Evolutionary conservation across 2,888 invertebrate genomes (phyloP), one percentile per base, ranked within the genome.

Genomic region (Cataglyphis albicans): DNA sequence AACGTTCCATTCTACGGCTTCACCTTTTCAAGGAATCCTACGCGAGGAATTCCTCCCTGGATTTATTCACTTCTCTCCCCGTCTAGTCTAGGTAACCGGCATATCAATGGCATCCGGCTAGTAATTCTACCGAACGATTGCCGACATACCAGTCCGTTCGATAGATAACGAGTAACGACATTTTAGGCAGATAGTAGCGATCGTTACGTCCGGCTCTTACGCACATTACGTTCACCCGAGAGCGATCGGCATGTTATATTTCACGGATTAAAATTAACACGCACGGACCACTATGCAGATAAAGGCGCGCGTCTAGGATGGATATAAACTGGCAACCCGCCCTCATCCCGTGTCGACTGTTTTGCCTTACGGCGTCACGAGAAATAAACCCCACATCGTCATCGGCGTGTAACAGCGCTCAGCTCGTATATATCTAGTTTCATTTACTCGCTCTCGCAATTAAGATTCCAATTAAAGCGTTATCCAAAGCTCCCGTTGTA

Each of bases 391-490:
- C 75, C 32, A 61, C 67, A 76, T 64, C 84, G 81, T 83, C 87
- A 55, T 85, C 84, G 25, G 65, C 86, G 32, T 57, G 25, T 59
- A 74, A 18, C 61, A 68, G 41, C 81, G 21, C 59, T 81, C 74
- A 76, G 67, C 70, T 64, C 84, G 70, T 76, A 76, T 81, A 63
- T 85, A 84, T 76, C 80, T 76, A 63, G 70, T 82, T 85, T 84
- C 87, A 84, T 90, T 90, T 86, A 72, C 83, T 64, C 84, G 81
- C 74, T 82, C 67, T 65, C 84, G 87, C 90, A 90, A 90, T 90
- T 86, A 90, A 82, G 48, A 82, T 82, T 87, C 89, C 87, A 88
- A 90, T 90, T 89, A 89, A 87, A 86, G 81, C 85, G 83, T 85
- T 90, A 87, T 89, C 87, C 87, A 86, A 84, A 84, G 86, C 86